Percentiles rank a stretch among this genome's conserved stretches.
phyloP scores from a whole-genome alignment of 2,797 vertebrate genomes.

The Anguilla obscura region DNA sequence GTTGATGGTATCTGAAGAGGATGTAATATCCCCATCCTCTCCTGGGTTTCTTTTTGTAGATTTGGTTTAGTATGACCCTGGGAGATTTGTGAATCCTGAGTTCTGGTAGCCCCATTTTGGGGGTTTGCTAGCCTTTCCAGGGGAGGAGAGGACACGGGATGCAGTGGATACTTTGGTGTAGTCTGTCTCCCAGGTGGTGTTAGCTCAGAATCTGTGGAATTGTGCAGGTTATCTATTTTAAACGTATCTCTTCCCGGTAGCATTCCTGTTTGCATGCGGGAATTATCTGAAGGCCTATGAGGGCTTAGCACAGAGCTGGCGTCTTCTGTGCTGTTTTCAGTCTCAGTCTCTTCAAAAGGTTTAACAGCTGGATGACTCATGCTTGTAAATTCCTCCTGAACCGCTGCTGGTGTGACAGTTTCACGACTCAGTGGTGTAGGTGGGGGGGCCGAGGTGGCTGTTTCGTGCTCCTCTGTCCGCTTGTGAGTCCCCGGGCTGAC shows the following conservation, averaged over 20 bases:
- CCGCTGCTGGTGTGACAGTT: conserved; percentile 37
- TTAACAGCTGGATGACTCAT: conserved; percentile 44
- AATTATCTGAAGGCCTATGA: conserved; percentile 34
- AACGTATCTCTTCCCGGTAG: conserved; percentile 43
- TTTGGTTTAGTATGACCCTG: conserved; percentile 18
- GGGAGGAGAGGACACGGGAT: conserved; percentile 39
- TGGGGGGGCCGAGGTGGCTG: conserved; percentile 34
- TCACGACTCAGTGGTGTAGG: conserved; percentile 18
- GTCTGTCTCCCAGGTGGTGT: conserved; percentile 39
- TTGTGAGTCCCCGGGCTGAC: conserved; percentile 36
- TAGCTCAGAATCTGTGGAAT: conserved; percentile 11
- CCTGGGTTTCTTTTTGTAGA: conserved; percentile 30
- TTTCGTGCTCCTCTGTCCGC: conserved; percentile 42
- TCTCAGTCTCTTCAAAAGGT: conserved; percentile 41
- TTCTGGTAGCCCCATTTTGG: conserved; percentile 34
- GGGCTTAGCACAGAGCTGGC: conserved; percentile 30
- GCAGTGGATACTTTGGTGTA: conserved; percentile 32
- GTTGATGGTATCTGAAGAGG: conserved; percentile 35
- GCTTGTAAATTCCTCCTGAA: conserved; percentile 46
- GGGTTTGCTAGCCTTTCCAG: conserved; percentile 5
- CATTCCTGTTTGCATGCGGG: conserved; percentile 30
- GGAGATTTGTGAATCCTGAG: conserved; percentile 39
- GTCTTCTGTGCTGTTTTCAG: conserved; percentile 34
- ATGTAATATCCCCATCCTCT: conserved; percentile 29
- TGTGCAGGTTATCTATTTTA: conserved; percentile 40